Conservation (phyloP, 2,888 invertebrate species). For the Scaptomyza tumidula region DNA sequence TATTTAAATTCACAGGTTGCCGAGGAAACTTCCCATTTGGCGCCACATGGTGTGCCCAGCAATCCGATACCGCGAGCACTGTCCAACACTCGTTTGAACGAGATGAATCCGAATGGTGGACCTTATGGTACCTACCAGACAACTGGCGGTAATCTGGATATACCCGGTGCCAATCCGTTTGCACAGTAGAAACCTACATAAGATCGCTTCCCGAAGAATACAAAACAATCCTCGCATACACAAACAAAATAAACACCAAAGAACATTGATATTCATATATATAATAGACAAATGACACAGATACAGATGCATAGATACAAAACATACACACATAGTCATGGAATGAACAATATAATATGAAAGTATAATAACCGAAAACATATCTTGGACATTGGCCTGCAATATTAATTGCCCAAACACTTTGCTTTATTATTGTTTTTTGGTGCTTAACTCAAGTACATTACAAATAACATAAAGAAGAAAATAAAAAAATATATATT, state of each 20-base stretch:
- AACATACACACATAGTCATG: slow-evolving; percentile 23
- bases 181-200: slow-evolving; percentile 76
- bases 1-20: slow-evolving; percentile 79
- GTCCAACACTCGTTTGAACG: slow-evolving; percentile 92
- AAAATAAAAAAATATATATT: slow-evolving; percentile 28
- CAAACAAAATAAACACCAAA: neutral
- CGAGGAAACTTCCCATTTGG: slow-evolving; percentile 92
- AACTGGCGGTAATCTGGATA: slow-evolving; percentile 88
- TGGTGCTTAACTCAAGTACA: slow-evolving; percentile 35
- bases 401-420: slow-evolving; percentile 68
- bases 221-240: slow-evolving; percentile 44
- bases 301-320: slow-evolving; percentile 15
- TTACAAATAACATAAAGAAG: slow-evolving; percentile 26
- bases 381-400: slow-evolving; percentile 80
- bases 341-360: slow-evolving; percentile 25
- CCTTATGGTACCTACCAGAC: slow-evolving; percentile 89
- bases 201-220: slow-evolving; percentile 20
- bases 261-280: slow-evolving; percentile 9
- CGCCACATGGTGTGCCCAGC: slow-evolving; percentile 97
- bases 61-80: slow-evolving; percentile 95
- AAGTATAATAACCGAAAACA: slow-evolving; percentile 70
- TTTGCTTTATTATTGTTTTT: slow-evolving; percentile 71
- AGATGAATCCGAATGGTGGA: slow-evolving; percentile 89
- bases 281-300: neutral
- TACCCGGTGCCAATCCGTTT: slow-evolving; percentile 87